Evolutionary conservation across 1,140 invertebrate genomes (phyloP), one percentile per base, ranked within the genome.

Genomic region (Delia radicum): DNA sequence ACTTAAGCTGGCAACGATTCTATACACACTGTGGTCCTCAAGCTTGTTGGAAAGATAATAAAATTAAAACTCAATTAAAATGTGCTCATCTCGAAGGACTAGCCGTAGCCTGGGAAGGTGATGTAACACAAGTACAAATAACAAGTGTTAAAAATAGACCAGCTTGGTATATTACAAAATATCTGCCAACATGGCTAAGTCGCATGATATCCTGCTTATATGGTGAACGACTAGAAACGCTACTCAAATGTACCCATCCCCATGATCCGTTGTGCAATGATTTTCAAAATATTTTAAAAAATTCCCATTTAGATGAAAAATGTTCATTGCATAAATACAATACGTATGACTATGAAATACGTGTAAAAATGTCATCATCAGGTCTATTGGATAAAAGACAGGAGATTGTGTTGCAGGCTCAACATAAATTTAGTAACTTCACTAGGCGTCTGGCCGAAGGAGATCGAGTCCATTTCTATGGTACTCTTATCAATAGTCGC

Each of bases 401-500:
- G 0, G 90, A 92, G 77, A 88, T 94, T 2, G 80, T 88, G 1
- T 79, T 94, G 0, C 79, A 88, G 2, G 91, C 90, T n/a, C 86
- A 88, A 42, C 87, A 92, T 80, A 88, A 90, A 26, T 94, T 94
- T 73, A 87, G 89, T 0, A 94, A 94, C 86, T 93, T 93, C 77
- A 93, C 92, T 6, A 80, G 90, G 1, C 87, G 89, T 29, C 87
- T 94, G 48, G 89, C 89, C 79, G 83, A 88, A 0, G 90, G 92
- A 0, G 94, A 94, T 83, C 90, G 91, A 74, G 90, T 95, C 33
- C 90, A 91, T 81, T 94, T 94, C 80, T 89, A 89, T 73, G 93
- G 93, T 10, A 67, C 73, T 6, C 55, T 73, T 18, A 65, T 24
- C 73, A 76, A 78, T 61, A 71, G 63, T 61, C 72, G 73, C 12